A percentile compares a stretch with the other conserved stretches of the same genome.
Conservation (phyloP, 30 jellyfish, hydroid and myxozoan genomes). For the Mastigias papua region DNA sequence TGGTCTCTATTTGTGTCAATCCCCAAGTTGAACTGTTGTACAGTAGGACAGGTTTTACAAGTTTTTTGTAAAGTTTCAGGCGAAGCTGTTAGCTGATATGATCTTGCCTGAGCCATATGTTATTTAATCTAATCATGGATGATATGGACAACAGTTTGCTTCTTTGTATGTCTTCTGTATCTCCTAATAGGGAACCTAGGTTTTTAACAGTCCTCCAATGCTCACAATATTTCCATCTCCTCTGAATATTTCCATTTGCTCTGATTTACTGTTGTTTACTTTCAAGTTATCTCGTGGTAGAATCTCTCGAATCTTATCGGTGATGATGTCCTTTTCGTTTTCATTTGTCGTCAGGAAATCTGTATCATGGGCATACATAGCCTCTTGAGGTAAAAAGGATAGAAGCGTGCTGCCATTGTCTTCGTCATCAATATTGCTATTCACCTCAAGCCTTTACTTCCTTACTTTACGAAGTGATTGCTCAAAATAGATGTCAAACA, state of each 20-base stretch:
- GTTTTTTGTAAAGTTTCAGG: too few species aligned
- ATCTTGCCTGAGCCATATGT: too few species aligned
- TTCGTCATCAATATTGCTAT: too few species aligned
- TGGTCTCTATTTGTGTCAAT: too few species aligned
- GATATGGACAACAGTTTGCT: slow-evolving; percentile 47
- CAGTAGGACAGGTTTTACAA: too few species aligned
- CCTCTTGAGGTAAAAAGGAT: slow-evolving; percentile 29
- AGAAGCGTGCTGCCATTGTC: slow-evolving; percentile 14
- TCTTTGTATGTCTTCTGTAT: slow-evolving; percentile 44
- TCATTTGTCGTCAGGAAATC: slow-evolving; percentile 41
- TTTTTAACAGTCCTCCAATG: too few species aligned
- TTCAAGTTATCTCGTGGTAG: too few species aligned
- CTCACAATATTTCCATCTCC: slow-evolving; percentile 57
- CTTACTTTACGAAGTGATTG: too few species aligned
- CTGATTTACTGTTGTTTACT: slow-evolving; percentile 49
- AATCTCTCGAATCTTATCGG: slow-evolving; percentile 44
- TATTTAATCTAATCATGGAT: slow-evolving; percentile 46
- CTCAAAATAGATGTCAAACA: slow-evolving; percentile 11
- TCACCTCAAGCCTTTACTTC: too few species aligned
- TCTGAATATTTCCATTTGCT: slow-evolving; percentile 48
- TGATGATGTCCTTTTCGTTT: too few species aligned
- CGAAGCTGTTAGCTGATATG: too few species aligned
- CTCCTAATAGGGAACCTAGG: slow-evolving; percentile 45
- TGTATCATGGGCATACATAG: slow-evolving; percentile 43
- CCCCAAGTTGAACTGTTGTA: too few species aligned